Evolutionary conservation across 2,888 invertebrate species (phyloP).

Genomic region (Eupeodes luniger): DNA sequence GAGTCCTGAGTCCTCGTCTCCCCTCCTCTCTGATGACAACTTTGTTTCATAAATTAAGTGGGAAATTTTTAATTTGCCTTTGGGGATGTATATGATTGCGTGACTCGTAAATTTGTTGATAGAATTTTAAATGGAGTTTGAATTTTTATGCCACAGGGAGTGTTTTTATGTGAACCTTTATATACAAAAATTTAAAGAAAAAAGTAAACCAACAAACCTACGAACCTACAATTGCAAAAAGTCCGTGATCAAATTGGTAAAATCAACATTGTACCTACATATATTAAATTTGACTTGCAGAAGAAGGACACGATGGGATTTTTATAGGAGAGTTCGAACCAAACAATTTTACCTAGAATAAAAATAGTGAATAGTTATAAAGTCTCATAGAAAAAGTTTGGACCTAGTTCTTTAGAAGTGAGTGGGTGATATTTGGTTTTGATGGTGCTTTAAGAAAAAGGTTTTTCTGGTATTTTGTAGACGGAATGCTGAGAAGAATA

Average conservation of each 20-base stretch:
- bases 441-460: too few relatives aligned
- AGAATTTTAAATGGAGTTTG: conserved; percentile 51
- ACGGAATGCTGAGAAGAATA: too few relatives aligned
- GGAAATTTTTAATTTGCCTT: conserved; percentile 58
- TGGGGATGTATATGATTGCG: conserved; percentile 51
- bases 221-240: background rate
- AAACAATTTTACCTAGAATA: too few relatives aligned
- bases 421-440: too few relatives aligned
- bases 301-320: background rate
- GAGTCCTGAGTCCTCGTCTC: background rate
- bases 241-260: conserved; percentile 6
- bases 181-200: too few relatives aligned
- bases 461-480: too few relatives aligned
- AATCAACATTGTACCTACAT: background rate
- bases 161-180: background rate
- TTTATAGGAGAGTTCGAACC: too few relatives aligned
- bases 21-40: conserved; percentile 30
- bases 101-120: conserved; percentile 56
- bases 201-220: too few relatives aligned
- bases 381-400: too few relatives aligned
- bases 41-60: conserved; percentile 66
- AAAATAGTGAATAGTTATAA: too few relatives aligned
- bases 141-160: conserved; percentile 23
- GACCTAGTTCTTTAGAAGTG: too few relatives aligned
- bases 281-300: background rate